Evolutionary conservation across 2,113 vertebrate genomes (phyloP), one percentile per base, ranked within the genome.

Genomic region (Copsychus sechellarum): DNA sequence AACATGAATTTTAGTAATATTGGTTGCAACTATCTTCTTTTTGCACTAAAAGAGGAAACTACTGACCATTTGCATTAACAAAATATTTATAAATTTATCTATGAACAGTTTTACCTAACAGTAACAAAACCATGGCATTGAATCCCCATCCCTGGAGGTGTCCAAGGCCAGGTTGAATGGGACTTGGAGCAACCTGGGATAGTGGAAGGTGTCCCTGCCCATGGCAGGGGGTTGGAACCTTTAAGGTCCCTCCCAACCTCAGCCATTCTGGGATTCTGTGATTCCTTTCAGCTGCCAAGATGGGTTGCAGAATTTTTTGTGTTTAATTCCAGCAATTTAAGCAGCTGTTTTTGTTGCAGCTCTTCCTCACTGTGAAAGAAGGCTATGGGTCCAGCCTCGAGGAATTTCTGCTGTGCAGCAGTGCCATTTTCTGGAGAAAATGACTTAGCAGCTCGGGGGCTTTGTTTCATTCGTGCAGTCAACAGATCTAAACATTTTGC

Each of bases 341-440:
- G 38, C 42, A 38, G 50, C 38, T 64, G 14, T 9, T 90, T 82
- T 51, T 12, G 0, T 23, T 40, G 40, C 33, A 19, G 42, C 51
- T 74, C 28, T 65, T 42, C 45, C 38, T 83, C 1, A 0, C n/a
- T 0, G 1, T 31, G 42, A 47, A 62, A 65, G 36, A 40, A 93
- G 22, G 12, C 61, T 23, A 0, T 1, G 11, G 54, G 45, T 31
- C 40, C 43, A 83, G 82, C 82, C 60, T 57, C 0, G 0, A 92
- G 81, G 84, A 83, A 48, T 71, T 56, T 56, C 47, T 72, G 5
- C 7, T 74, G 64, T 22, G 9, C 5, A 2, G 9, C 25, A 42
- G 43, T 9, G 25, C 60, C 71, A 29, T 31, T 76, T 92, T 88
- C 61, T 80, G 76, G 31, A 66, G 47, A 67, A 79, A 81, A 81